phyloP scores from a whole-genome alignment of 2,113 vertebrate species.

The Zosterops pallidus region DNA sequence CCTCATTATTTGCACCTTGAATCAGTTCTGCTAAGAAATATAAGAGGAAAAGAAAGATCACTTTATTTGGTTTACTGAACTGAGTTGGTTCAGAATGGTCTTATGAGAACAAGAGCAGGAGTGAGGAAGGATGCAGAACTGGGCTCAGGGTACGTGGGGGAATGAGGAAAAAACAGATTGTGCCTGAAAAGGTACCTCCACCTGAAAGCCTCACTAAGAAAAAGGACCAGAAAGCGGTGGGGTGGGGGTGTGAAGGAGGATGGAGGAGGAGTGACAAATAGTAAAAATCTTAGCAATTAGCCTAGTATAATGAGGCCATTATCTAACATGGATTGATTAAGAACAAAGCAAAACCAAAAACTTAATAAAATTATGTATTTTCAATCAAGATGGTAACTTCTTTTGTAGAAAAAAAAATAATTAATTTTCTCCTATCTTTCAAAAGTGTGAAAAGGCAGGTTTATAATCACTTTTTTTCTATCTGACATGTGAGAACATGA shows the following conservation, averaged over 20 bases:
- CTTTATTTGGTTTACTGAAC: neutral
- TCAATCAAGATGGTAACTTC: neutral
- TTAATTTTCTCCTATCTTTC: neutral
- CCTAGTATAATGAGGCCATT: neutral
- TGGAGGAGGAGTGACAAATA: neutral
- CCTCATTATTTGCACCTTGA: neutral
- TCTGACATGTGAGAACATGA: neutral
- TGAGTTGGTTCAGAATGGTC: neutral
- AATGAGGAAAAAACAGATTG: neutral
- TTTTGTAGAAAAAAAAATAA: neutral
- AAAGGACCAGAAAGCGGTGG: neutral
- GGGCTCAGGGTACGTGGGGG: accelerated
- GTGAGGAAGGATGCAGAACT: neutral
- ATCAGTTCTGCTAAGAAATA: neutral
- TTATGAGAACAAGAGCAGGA: neutral
- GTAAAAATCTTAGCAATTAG: neutral
- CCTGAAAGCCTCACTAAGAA: neutral
- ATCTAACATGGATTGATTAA: neutral
- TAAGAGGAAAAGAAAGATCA: neutral
- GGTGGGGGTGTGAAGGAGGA: accelerated
- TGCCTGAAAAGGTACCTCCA: neutral
- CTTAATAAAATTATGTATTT: neutral
- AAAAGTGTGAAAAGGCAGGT: neutral
- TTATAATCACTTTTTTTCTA: neutral
- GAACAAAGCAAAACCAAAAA: neutral